Evolutionary conservation across 2,888 invertebrate genomes (phyloP).

Genomic region (Eutolmus rufibarbis): DNA sequence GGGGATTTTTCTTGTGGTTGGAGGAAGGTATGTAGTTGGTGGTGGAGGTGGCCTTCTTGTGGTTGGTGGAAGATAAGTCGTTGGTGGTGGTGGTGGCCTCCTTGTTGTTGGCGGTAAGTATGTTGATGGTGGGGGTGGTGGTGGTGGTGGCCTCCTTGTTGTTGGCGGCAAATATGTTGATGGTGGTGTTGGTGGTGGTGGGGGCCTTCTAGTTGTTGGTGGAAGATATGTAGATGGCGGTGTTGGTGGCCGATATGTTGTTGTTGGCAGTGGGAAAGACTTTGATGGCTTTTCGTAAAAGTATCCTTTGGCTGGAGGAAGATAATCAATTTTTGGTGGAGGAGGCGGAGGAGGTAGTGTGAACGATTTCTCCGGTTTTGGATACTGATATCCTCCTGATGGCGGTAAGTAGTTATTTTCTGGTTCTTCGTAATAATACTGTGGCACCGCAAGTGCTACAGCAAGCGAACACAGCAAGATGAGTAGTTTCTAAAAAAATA

Average conservation of each 20-base stretch:
- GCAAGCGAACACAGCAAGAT: slow-evolving; percentile 20
- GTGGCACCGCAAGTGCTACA: slow-evolving; percentile 19
- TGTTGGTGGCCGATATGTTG: neutral
- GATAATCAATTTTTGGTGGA: slow-evolving; percentile 42
- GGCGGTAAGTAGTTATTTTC: slow-evolving; percentile 17
- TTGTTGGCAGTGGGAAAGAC: slow-evolving; percentile 43
- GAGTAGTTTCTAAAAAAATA: slow-evolving; percentile 31
- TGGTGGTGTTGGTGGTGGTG: slow-evolving; percentile 48
- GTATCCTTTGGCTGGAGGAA: slow-evolving; percentile 47
- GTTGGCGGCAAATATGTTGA: slow-evolving; percentile 47
- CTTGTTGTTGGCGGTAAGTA: slow-evolving; percentile 45
- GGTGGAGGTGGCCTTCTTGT: slow-evolving; percentile 47
- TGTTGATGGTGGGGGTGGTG: slow-evolving; percentile 48
- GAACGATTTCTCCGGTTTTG: slow-evolving; percentile 44
- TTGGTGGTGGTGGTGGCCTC: slow-evolving; percentile 47
- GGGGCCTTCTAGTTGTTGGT: slow-evolving; percentile 40
- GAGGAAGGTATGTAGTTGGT: slow-evolving; percentile 46
- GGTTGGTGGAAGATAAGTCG: slow-evolving; percentile 23
- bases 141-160: slow-evolving; percentile 19
- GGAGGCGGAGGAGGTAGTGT: slow-evolving; percentile 49
- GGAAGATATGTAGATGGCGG: slow-evolving; percentile 47
- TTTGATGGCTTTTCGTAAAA: slow-evolving; percentile 54
- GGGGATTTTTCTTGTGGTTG: slow-evolving; percentile 41
- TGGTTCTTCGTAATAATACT: slow-evolving; percentile 25
- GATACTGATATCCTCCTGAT: slow-evolving; percentile 45